Evolutionary conservation across 2,113 vertebrate species (phyloP), one percentile per base, ranked within the genome.

Genomic region (Melanerpes formicivorus): DNA sequence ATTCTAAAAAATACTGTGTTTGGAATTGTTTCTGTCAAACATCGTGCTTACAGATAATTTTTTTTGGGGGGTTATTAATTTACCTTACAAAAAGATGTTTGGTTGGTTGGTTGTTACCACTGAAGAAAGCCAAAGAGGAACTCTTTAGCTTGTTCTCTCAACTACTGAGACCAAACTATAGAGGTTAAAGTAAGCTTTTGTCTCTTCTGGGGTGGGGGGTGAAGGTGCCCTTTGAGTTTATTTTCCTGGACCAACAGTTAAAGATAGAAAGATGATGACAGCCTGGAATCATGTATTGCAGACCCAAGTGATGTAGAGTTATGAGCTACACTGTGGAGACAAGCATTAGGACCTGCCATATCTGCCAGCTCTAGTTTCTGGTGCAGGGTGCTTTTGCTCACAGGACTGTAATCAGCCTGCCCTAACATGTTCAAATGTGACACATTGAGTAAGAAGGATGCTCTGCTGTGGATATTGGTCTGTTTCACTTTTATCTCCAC

Each of bases 331-430:
- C 58, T 64, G 22, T 23, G 23, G 42, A 48, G 15, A 30, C 75
- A 55, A 11, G 17, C 1, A 1, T 78, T 27, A 19, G 23, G 21
- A 77, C 10, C 18, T 27, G 7, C 19, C 14, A 3, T 0, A 0
- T 37, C 44, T 37, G 14, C 27, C 18, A 17, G 22, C 22, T 60
- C 10, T 5, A 6, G 18, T 6, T 55, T 10, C 40, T 48, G 18
- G 17, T 58, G 13, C 0, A 4, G 37, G 14, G 6, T 34, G 19
- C 56, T 37, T 55, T 37, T 40, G 29, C 50, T 2, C 1, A 27
- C 55, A 42, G 23, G 26, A 8, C 46, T 56, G 37, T 56, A 22
- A 22, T 16, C 62, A 77, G 55, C 40, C 46, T 73, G 26, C 3
- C 9, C 63, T 62, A 27, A 44, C 0, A 0, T 1, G 9, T 10